phyloP scores from a whole-genome alignment of 2,113 vertebrate species.

The Rhinoptilus africanus region DNA sequence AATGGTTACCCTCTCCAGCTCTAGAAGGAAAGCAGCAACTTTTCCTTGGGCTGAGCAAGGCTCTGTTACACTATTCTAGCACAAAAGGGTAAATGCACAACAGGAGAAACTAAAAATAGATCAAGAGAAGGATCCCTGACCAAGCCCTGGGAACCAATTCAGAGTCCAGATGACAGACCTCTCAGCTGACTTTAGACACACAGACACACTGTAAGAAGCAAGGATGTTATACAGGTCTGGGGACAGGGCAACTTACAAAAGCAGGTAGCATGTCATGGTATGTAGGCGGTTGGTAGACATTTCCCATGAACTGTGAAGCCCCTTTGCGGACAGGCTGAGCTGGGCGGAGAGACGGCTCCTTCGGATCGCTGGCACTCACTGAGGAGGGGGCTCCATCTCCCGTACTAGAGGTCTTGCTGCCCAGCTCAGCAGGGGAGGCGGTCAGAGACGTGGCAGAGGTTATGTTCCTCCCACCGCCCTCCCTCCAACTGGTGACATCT shows the following conservation, averaged over 20 bases:
- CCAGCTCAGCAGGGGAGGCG: constrained; percentile 86
- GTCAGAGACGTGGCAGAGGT: constrained; percentile 86
- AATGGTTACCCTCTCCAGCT: background rate
- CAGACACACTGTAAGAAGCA: rapidly evolving
- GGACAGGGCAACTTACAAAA: constrained; percentile 82
- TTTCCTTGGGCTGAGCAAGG: background rate
- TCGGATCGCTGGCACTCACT: constrained; percentile 77
- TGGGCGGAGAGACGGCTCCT: constrained; percentile 91
- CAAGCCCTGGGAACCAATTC: background rate
- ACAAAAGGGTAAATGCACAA: background rate
- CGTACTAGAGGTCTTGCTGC: constrained; percentile 80
- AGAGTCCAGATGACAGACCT: background rate
- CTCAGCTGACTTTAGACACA: background rate
- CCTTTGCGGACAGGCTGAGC: constrained; percentile 87
- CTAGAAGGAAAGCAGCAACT: background rate
- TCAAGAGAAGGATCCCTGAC: background rate
- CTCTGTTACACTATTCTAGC: background rate
- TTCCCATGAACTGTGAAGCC: constrained; percentile 83
- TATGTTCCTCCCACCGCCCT: constrained; percentile 98
- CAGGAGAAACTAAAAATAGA: background rate
- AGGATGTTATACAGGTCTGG: background rate
- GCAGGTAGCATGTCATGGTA: constrained; percentile 99
- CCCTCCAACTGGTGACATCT: constrained; percentile 99
- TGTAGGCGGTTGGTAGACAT: constrained; percentile 88
- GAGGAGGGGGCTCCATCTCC: constrained; percentile 83